Base-by-base conservation (phyloP, 2,797 vertebrate species). In the Gallinago solitaria region DNA sequence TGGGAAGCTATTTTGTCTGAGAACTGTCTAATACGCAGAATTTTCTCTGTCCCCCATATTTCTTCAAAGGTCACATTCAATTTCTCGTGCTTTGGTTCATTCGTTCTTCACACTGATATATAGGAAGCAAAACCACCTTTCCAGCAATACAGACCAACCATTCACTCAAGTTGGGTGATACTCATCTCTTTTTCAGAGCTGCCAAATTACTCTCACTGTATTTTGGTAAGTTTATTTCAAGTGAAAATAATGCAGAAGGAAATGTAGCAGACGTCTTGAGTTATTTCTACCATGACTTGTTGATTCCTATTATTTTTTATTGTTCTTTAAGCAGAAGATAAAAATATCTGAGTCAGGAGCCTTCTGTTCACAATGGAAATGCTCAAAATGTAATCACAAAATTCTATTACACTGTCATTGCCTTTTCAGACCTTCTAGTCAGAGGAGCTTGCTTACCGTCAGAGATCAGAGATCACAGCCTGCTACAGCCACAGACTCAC, bases 401-500 rank as follows among this genome's bases (percentile, higher is more conserved):
- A 89, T 85, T 75, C 83, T 80, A 73, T 96, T 92, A 93, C 1
- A 2, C 24, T 95, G 90, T 68, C 67, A 80, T 68, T 89, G 53
- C 71, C 74, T 95, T 93, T 93, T 89, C 83, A 94, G 75, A 69
- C 48, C 79, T 78, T 91, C 82, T 87, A 85, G 43, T 87, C 70
- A 80, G 70, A 89, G 80, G 8, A 90, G 11, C 48, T 87, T 92
- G 8, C 83, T 89, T 90, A 68, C 75, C 1, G 0, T 74, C 85
- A 90, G 91, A 93, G 91, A 89, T 78, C 84, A 94, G 89, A 89
- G 73, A 92, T 92, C 93, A 95, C 74, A 93, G 60, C 63, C 77
- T 94, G 60, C 63, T 83, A 47, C 60, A 89, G 69, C 69, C 90
- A 69, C 83, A 94, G 91, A 65, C 59, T 91, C 35, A 75, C 70